Percentiles rank a stretch among this genome's conserved stretches.
Conservation (phyloP, 2,888 invertebrate genomes). For the Chydorus sphaericus region DNA sequence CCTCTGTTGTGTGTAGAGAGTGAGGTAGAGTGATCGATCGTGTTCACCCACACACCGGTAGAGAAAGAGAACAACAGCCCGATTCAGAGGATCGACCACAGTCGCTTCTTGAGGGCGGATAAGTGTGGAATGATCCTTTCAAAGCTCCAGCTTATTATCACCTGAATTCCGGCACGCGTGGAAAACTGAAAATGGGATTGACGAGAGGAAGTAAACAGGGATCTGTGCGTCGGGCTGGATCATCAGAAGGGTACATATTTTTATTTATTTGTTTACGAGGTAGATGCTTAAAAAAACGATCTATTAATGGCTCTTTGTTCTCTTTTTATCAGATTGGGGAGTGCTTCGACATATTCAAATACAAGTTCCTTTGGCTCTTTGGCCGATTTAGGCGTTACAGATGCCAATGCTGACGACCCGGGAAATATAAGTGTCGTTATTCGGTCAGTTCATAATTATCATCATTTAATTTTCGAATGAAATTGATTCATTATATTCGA, state of each 20-base stretch:
- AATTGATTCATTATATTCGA: background rate
- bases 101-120: too few relatives aligned
- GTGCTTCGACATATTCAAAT: background rate
- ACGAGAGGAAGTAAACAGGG: background rate
- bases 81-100: too few relatives aligned
- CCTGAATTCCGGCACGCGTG: too few relatives aligned
- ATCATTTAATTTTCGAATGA: background rate
- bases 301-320: too few relatives aligned
- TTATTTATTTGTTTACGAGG: background rate
- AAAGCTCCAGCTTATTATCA: too few relatives aligned
- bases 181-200: slow-evolving; percentile 1
- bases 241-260: background rate
- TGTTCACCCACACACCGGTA: too few relatives aligned
- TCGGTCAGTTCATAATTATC: slow-evolving; percentile 37
- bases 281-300: background rate
- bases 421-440: slow-evolving; percentile 83
- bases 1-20: too few relatives aligned
- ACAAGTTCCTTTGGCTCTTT: slow-evolving; percentile 4
- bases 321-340: too few relatives aligned
- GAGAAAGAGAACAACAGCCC: too few relatives aligned
- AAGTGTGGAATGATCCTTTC: too few relatives aligned
- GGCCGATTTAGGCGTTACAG: background rate
- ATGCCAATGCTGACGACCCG: slow-evolving; percentile 32
- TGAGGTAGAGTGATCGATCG: too few relatives aligned
- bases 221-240: slow-evolving; percentile 2